Evolutionary conservation across 2,888 invertebrate genomes (phyloP), one percentile per base, ranked within the genome.

Genomic region (Zootermopsis nevadensis): DNA sequence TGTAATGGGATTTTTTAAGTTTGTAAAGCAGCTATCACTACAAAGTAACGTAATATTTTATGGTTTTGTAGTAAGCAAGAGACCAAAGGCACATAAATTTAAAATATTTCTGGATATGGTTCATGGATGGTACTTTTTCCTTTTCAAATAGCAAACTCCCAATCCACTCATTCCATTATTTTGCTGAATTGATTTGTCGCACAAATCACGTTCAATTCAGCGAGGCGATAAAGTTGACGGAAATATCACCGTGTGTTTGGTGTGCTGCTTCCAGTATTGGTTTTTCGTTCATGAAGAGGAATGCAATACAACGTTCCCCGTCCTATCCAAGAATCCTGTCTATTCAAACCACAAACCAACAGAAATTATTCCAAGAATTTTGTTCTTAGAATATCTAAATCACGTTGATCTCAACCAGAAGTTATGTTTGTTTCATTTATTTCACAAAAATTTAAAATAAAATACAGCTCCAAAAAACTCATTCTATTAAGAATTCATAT

Each of bases 141-240:
- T 27, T 33, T 33, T 77, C 53, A 27, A 38, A 48, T 77, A 53
- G 27, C 76, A 42, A 2, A 7, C 24, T 24, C 74, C 38, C 24
- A 22, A 12, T 33, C 38, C 6, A 24, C 38, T 69, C 31, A 31
- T 15, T 48, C 30, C 53, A 30, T 77, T 48, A 77, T 77, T 53
- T 48, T 48, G 15, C 19, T 48, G 30, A 77, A 48, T 31, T 74
- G n/a, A 35, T 38, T 74, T 74, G 35, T 30, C 77, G 53, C 53
- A 77, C 53, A 77, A 30, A 77, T 77, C 77, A 53, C 30, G 31
- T 77, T 22, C 77, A 35, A 30, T 27, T 77, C 30, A 53, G 19
- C 53, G 31, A 53, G 30, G 53, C 22, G 48, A 77, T 77, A 48
- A 53, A 2, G 53, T 19, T 53, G 24, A 30, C 30, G 27, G 53